These are phyloP conservation scores for Standfussiana lucernea DNA, from an alignment of 2,888 invertebrate genomes.

Conservation along the genomic window DNA sequence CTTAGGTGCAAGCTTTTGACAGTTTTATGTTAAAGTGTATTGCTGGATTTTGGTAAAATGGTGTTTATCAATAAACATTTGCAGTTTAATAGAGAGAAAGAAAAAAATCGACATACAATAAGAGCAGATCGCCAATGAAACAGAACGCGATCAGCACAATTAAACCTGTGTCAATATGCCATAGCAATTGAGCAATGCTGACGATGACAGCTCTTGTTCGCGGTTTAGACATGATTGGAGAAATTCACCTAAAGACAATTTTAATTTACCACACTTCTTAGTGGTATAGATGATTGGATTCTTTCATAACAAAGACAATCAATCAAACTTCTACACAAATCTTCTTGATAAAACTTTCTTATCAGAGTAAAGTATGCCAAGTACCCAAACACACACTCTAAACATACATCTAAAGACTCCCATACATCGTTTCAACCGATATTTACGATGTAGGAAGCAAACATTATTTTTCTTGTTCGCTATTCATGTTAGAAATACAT, in stretches of 20 bases:
- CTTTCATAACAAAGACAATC: background rate
- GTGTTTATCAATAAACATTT: background rate
- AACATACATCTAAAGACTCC: conserved; percentile 3
- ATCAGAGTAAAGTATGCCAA: background rate
- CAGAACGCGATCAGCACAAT: background rate
- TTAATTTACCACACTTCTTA: background rate
- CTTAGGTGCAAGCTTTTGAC: background rate
- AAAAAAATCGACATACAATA: too few species aligned
- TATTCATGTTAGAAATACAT: conserved; percentile 61
- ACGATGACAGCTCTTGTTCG: background rate
- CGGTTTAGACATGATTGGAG: background rate
- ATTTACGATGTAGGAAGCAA: conserved; percentile 48
- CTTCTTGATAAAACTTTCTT: background rate
- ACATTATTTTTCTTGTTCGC: conserved; percentile 57
- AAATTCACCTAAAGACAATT: background rate
- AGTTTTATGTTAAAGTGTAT: background rate
- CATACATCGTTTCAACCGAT: conserved; percentile 29
- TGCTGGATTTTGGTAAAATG: background rate
- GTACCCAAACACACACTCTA: conserved; percentile 3
- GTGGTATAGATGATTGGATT: background rate
- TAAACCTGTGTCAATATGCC: background rate
- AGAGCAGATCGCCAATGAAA: background rate
- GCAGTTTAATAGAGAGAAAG: background rate
- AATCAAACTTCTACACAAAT: background rate
- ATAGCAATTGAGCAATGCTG: background rate